These are phyloP conservation scores for Aplochiton taeniatus DNA, from an alignment of 2,797 vertebrate genomes.

Conservation along the genomic window DNA sequence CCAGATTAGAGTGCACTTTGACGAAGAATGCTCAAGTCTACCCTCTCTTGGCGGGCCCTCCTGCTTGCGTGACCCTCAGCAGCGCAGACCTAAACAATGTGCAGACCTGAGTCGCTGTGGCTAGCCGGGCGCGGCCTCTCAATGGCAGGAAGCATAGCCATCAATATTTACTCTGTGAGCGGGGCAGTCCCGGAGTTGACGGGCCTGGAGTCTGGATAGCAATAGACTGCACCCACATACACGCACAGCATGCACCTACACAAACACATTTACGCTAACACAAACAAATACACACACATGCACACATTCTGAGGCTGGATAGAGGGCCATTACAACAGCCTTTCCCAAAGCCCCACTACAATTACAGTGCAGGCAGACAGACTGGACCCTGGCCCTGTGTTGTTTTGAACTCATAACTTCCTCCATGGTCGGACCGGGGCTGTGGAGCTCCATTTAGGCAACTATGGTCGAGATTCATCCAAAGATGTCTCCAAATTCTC, in stretches of 20 bases:
- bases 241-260: constrained; percentile 55
- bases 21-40: not conserved
- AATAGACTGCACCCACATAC: constrained; percentile 52
- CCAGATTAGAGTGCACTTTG: not conserved
- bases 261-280: constrained; percentile 10
- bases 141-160: constrained; percentile 82
- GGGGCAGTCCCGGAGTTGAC: constrained; percentile 60
- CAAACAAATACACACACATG: constrained; percentile 17
- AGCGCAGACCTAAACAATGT: constrained; percentile 71
- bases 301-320: constrained; percentile 7
- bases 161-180: constrained; percentile 85
- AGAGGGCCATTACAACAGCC: constrained; percentile 43
- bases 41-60: constrained; percentile 17
- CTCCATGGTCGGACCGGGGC: constrained; percentile 50
- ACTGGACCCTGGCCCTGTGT: constrained; percentile 71
- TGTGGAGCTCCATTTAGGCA: constrained; percentile 7
- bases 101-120: constrained; percentile 65
- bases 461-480: not conserved
- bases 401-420: constrained; percentile 76
- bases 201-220: constrained; percentile 58
- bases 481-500: too few species aligned
- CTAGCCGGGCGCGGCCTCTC: constrained; percentile 72
- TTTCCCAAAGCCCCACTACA: constrained; percentile 61
- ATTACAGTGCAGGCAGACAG: constrained; percentile 79
- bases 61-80: constrained; percentile 65